Conservation (phyloP, 2,797 vertebrate species). For the Sebastes kiyomatsui region DNA sequence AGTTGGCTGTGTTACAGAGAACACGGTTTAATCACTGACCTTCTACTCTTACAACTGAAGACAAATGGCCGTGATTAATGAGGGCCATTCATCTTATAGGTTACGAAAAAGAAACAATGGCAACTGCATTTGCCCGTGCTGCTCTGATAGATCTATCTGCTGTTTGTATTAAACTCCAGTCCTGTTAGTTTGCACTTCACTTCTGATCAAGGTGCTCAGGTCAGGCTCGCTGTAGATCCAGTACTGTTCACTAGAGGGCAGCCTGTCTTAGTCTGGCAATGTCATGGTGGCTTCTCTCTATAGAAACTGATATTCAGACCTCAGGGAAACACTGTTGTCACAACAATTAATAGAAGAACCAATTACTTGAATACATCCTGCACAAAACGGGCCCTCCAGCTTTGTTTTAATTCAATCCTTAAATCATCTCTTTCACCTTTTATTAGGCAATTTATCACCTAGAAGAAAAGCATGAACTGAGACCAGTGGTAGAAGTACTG, state of each 20-base stretch:
- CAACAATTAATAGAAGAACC: not conserved
- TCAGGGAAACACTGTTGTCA: not conserved
- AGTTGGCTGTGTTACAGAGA: slow-evolving; percentile 53
- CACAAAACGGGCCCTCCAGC: not conserved
- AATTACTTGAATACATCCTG: not conserved
- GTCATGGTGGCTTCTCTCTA: not conserved
- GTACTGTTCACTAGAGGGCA: slow-evolving; percentile 65
- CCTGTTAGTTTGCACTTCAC: slow-evolving; percentile 30
- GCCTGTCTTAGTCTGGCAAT: slow-evolving; percentile 8
- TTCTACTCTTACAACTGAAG: slow-evolving; percentile 66
- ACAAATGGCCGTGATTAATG: slow-evolving; percentile 76
- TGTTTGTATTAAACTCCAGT: slow-evolving; percentile 40
- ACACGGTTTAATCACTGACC: slow-evolving; percentile 76
- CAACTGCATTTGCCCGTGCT: slow-evolving; percentile 30
- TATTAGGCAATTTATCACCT: not conserved
- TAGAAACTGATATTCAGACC: slow-evolving; percentile 3
- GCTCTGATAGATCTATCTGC: slow-evolving; percentile 53
- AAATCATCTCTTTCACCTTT: slow-evolving; percentile 3
- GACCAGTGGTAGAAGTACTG: not conserved
- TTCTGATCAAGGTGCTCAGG: slow-evolving; percentile 22
- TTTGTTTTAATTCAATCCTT: not conserved
- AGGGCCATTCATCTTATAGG: slow-evolving; percentile 62
- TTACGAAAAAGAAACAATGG: slow-evolving; percentile 53
- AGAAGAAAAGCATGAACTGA: not conserved
- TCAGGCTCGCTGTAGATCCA: slow-evolving; percentile 25